A percentile compares a stretch with the other conserved stretches of the same genome.
These are phyloP conservation scores for Synergus itoensis DNA, from an alignment of 2,888 invertebrate species.

Conservation along the genomic window DNA sequence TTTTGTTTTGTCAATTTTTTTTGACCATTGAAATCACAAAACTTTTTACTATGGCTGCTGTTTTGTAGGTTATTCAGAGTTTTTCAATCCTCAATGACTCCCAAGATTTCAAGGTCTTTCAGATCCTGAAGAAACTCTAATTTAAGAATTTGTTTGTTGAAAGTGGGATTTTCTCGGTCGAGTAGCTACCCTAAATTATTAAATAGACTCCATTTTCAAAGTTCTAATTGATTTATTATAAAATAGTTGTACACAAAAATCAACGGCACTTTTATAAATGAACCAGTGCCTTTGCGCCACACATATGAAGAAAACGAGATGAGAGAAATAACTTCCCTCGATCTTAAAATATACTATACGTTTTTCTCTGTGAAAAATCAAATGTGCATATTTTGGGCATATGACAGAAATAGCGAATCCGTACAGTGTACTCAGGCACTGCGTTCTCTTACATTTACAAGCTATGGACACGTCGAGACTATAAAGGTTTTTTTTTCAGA, in stretches of 20 bases:
- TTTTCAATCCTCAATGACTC: neutral
- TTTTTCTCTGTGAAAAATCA: constrained; percentile 9
- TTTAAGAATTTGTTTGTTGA: too few species aligned
- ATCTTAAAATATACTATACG: constrained; percentile 20
- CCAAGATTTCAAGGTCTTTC: too few species aligned
- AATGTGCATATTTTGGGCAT: constrained; percentile 21
- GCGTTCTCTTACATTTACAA: constrained; percentile 23
- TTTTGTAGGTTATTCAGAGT: neutral
- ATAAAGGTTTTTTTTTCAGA: neutral
- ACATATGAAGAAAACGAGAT: neutral
- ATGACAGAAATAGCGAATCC: neutral
- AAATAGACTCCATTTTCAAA: constrained; percentile 3
- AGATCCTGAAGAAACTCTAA: too few species aligned
- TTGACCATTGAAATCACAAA: too few species aligned
- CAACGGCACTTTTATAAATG: constrained; percentile 8
- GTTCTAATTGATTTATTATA: constrained; percentile 26
- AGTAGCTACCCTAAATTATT: neutral
- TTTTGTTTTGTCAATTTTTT: neutral
- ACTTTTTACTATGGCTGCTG: too few species aligned
- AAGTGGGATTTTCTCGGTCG: too few species aligned
- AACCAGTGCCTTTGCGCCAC: constrained; percentile 18
- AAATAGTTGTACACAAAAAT: constrained; percentile 37
- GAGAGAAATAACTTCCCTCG: neutral
- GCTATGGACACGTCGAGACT: neutral
- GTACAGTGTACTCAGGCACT: neutral